A percentile compares a stretch with the other conserved stretches of the same genome.
Evolutionary conservation across 2,888 invertebrate genomes (phyloP).

Genomic region (Himalopsyche japonica): DNA sequence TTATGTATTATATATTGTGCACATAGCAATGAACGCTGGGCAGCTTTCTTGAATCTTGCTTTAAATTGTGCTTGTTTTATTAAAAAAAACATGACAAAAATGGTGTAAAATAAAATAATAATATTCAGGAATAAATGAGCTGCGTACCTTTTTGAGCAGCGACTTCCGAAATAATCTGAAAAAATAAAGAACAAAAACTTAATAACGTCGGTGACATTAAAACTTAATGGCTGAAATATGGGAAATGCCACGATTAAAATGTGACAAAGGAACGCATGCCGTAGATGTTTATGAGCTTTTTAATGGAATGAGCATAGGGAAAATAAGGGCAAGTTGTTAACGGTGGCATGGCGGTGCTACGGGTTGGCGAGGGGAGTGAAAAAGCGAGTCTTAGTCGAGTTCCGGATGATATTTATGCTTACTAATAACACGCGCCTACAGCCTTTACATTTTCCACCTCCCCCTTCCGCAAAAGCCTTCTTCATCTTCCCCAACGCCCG

Average conservation of each 20-base stretch:
- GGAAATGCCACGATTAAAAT: conserved; percentile 32
- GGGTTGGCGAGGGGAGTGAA: neutral
- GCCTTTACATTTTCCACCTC: neutral
- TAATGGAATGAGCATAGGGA: conserved; percentile 16
- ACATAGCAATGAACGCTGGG: neutral
- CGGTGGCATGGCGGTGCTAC: conserved; percentile 2
- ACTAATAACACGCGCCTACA: conserved; percentile 34
- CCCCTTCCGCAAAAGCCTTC: neutral
- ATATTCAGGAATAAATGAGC: neutral
- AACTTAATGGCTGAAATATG: conserved; percentile 20
- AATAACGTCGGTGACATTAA: conserved; percentile 24
- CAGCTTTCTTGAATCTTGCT: neutral
- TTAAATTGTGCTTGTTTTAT: neutral
- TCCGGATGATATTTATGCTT: conserved; percentile 37
- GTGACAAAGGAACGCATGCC: conserved; percentile 18
- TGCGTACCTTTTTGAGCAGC: neutral
- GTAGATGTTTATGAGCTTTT: conserved; percentile 29
- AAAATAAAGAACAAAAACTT: neutral
- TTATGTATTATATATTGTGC: too few relatives aligned
- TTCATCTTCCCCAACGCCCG: neutral
- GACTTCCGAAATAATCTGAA: conserved; percentile 1
- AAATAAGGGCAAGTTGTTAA: conserved; percentile 23
- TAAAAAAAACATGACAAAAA: neutral
- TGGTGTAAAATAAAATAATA: neutral
- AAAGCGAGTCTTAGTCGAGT: conserved; percentile 1